Percentiles rank a stretch among this genome's conserved stretches.
Evolutionary conservation across 2,797 vertebrate species (phyloP).

Genomic region (Fundulus diaphanus): DNA sequence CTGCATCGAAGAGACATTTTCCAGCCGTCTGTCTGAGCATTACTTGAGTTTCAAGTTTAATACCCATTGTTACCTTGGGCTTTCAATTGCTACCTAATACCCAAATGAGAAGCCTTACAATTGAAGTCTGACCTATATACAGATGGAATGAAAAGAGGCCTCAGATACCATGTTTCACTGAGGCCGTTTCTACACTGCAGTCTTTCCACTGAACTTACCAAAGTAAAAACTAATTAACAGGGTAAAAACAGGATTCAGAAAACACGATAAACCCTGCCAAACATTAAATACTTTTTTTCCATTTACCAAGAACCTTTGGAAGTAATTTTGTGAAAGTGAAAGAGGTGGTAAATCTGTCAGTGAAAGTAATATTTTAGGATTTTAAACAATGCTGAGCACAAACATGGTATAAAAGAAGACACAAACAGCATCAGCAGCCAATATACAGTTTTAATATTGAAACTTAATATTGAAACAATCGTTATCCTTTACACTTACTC

Average conservation of each 20-base stretch:
- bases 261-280: neutral
- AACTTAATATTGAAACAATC: too few relatives aligned
- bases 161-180: neutral
- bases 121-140: constrained; percentile 20
- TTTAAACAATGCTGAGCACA: neutral
- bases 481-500: too few relatives aligned
- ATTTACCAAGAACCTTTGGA: neutral
- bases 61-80: constrained; percentile 33
- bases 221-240: neutral
- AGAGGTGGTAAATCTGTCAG: neutral
- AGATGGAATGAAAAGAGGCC: neutral
- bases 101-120: constrained; percentile 5
- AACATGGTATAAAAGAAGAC: too few relatives aligned
- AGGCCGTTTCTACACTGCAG: neutral
- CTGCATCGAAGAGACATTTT: constrained; percentile 2
- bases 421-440: neutral
- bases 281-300: neutral
- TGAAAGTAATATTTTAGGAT: neutral
- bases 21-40: constrained; percentile 10
- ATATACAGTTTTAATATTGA: neutral
- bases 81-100: constrained; percentile 30
- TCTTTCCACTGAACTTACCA: neutral
- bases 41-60: constrained; percentile 21
- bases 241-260: neutral
- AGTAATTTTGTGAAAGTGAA: neutral